phyloP scores from a whole-genome alignment of 2,113 vertebrate genomes.

The Physeter macrocephalus region DNA sequence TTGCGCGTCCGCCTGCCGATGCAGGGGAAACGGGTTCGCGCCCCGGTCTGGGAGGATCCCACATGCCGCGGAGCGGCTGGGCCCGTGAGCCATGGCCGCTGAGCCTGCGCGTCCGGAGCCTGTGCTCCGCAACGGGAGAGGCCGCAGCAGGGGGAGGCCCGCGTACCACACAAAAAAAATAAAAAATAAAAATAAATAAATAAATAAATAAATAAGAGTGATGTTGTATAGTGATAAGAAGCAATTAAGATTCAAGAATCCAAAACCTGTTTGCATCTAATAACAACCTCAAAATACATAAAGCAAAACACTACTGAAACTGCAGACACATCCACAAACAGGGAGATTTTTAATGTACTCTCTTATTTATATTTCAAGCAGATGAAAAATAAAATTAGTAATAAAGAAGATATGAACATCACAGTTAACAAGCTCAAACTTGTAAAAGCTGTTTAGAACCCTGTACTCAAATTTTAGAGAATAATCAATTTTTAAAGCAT shows the following conservation, averaged over 20 bases:
- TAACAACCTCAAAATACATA: background rate
- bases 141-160: too few relatives aligned
- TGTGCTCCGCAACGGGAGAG: too few relatives aligned
- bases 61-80: too few relatives aligned
- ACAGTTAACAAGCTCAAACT: background rate
- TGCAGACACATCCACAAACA: background rate
- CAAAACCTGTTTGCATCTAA: background rate
- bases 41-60: too few relatives aligned
- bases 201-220: too few relatives aligned
- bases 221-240: background rate
- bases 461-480: background rate
- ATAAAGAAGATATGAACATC: background rate
- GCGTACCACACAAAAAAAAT: too few relatives aligned
- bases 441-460: background rate
- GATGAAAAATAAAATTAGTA: background rate
- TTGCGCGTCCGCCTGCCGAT: too few relatives aligned
- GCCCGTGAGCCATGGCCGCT: too few relatives aligned
- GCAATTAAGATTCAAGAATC: background rate
- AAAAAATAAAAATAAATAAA: too few relatives aligned
- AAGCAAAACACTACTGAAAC: background rate
- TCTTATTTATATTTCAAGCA: background rate
- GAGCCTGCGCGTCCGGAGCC: too few relatives aligned
- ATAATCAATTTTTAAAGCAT: background rate
- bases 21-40: too few relatives aligned
- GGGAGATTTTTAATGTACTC: background rate